These are phyloP conservation scores for Clupea harengus DNA, from an alignment of 2,113 vertebrate species.

Conservation along the genomic window DNA sequence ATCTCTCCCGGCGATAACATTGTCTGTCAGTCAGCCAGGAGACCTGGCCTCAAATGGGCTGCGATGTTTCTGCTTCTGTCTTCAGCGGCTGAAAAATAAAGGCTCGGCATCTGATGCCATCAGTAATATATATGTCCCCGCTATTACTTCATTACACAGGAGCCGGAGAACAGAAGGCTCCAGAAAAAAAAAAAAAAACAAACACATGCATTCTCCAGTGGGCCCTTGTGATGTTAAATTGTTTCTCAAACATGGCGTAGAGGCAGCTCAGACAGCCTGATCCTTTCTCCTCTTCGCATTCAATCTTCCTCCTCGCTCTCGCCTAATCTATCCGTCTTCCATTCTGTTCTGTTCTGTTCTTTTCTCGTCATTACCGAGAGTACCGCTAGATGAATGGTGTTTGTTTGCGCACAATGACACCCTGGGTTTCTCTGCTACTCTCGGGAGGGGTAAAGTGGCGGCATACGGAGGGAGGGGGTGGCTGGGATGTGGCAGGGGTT, in stretches of 20 bases:
- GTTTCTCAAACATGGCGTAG: neutral
- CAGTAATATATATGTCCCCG: slow-evolving; percentile 54
- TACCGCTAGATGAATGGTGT: slow-evolving; percentile 39
- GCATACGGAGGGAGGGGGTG: neutral
- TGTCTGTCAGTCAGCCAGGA: slow-evolving; percentile 44
- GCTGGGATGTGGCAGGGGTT: neutral
- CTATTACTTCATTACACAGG: slow-evolving; percentile 62
- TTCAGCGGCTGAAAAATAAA: slow-evolving; percentile 55
- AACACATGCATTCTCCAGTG: neutral
- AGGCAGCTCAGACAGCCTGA: neutral
- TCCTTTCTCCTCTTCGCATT: neutral
- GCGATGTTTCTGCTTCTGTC: slow-evolving; percentile 48
- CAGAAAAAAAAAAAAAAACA: neutral
- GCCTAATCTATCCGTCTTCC: neutral
- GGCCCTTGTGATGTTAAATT: slow-evolving; percentile 6
- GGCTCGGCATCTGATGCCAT: slow-evolving; percentile 55
- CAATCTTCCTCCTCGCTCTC: neutral
- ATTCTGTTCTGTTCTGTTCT: neutral
- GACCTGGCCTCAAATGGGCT: slow-evolving; percentile 55
- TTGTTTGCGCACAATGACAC: slow-evolving; percentile 18
- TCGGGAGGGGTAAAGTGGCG: neutral
- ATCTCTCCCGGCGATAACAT: slow-evolving; percentile 42
- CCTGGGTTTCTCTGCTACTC: neutral
- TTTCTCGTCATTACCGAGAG: slow-evolving; percentile 25
- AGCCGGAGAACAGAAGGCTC: slow-evolving; percentile 37